A percentile compares a stretch with the other conserved stretches of the same genome.
phyloP scores from a whole-genome alignment of 2,888 invertebrate species.

The Lacanobia wlatinum region DNA sequence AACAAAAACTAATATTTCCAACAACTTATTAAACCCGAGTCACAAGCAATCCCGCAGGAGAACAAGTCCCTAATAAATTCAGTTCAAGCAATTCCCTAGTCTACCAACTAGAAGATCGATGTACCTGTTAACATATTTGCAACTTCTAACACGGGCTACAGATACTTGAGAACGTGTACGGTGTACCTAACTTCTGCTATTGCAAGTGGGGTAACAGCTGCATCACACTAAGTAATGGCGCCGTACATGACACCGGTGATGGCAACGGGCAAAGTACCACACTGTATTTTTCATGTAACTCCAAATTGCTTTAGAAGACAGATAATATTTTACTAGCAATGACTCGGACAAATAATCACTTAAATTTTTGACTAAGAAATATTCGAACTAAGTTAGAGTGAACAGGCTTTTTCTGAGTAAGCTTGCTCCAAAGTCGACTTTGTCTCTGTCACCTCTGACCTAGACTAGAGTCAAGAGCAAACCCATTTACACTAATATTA shows the following conservation, averaged over 20 bases:
- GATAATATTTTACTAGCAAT: conserved; percentile 54
- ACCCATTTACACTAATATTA: no score
- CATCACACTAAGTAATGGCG: conserved; percentile 56
- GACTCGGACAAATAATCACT: conserved; percentile 51
- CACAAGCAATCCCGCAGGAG: conserved; percentile 45
- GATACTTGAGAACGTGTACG: conserved; percentile 53
- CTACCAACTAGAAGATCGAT: conserved; percentile 74
- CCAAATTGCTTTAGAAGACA: conserved; percentile 58
- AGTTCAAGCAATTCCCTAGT: conserved; percentile 73
- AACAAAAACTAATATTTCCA: not conserved
- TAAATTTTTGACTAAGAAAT: conserved; percentile 27
- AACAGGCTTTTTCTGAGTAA: no score
- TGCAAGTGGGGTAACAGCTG: conserved; percentile 62
- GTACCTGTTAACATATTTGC: conserved; percentile 76
- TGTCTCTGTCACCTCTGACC: no score
- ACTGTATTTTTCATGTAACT: conserved; percentile 58
- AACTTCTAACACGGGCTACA: conserved; percentile 58
- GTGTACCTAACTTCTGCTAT: conserved; percentile 54
- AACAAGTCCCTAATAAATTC: conserved; percentile 76
- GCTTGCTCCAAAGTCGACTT: no score
- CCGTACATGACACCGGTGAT: conserved; percentile 37
- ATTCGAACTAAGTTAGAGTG: not conserved
- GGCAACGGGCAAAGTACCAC: conserved; percentile 32
- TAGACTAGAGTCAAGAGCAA: no score
- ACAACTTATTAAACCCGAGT: conserved; percentile 27